Evolutionary conservation across 30 jellyfish, hydroid and myxozoan genomes (phyloP), one percentile per base, ranked within the genome.

Genomic region (Chironex yamaguchii): DNA sequence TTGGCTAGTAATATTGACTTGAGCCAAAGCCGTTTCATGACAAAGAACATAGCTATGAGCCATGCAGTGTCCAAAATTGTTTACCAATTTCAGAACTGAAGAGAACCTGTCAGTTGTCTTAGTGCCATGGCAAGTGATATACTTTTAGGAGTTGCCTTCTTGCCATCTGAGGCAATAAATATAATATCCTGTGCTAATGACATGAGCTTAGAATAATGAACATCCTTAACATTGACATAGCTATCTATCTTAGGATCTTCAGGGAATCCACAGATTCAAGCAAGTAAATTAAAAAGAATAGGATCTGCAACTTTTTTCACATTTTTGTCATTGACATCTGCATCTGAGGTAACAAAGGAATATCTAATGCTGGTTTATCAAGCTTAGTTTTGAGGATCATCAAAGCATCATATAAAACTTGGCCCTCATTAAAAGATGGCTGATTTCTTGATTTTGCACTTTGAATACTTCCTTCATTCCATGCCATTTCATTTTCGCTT

Each of bases 21-120:
- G 32, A 6, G 92, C 92, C 32, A 81, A 34, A 81, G 92, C 92
- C 4, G 92, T 81, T n/a, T 81, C 86, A 36, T 32, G 69, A 14
- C 63, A 35, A 34, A 67, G 33, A 29, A 48, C 85, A n/a, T 36
- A 29, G 13, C 42, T 23, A 36, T 67, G 84, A 23, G 92, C 36
- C 32, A 68, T 34, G 29, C 52, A 67, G 50, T 81, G 84, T 33
- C 92, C 85, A 49, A 81, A 81, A 17, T 51, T 31, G 30, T 81
- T 81, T 76, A 63, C 22, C 17, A 81, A 21, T 29, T 65, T 64
- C 35, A 68, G 30, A 49, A 81, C 68, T 17, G 22, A 23, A 23
- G 84, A 63, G 78, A 81, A 20, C 92, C 86, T 14, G 86, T 63
- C 49, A 81, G 52, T 29, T 81, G 92, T 42, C 85, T 65, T 25